These are phyloP conservation scores for Oreochromis grahami DNA, from an alignment of 2,797 vertebrate species.

Conservation along the genomic window DNA sequence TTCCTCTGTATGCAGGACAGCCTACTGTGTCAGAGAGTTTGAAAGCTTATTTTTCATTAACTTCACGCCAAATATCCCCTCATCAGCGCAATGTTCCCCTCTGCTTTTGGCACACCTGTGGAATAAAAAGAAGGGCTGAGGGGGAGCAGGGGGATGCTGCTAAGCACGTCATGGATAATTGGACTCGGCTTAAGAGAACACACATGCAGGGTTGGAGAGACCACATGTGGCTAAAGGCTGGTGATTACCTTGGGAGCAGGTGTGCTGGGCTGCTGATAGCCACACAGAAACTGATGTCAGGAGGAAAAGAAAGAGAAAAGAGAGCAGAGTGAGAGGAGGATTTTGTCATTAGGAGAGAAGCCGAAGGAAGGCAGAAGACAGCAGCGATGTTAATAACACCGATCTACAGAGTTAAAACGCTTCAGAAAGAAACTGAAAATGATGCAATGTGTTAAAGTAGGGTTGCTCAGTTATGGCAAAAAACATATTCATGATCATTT, in stretches of 20 bases:
- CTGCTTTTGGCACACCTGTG: conserved; percentile 7
- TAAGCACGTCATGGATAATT: neutral
- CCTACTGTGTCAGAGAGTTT: neutral
- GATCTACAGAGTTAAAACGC: neutral
- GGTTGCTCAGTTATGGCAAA: neutral
- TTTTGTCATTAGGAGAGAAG: neutral
- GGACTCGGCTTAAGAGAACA: neutral
- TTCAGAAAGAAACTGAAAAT: neutral
- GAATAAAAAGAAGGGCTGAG: neutral
- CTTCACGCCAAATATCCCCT: neutral
- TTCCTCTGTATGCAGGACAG: neutral
- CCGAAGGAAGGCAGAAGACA: conserved; percentile 8
- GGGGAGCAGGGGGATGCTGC: neutral
- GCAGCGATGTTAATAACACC: neutral
- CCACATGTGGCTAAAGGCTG: neutral
- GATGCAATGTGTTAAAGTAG: neutral
- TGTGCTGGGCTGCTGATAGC: conserved; percentile 87
- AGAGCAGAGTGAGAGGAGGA: conserved; percentile 33
- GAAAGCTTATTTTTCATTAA: neutral
- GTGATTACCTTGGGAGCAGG: conserved; percentile 86
- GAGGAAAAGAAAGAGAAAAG: conserved; percentile 23
- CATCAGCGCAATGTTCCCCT: neutral
- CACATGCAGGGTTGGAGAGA: neutral
- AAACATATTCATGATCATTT: neutral
- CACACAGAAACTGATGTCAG: conserved; percentile 92